Conservation (phyloP, 2,888 invertebrate species). For the Sericinus montela region DNA sequence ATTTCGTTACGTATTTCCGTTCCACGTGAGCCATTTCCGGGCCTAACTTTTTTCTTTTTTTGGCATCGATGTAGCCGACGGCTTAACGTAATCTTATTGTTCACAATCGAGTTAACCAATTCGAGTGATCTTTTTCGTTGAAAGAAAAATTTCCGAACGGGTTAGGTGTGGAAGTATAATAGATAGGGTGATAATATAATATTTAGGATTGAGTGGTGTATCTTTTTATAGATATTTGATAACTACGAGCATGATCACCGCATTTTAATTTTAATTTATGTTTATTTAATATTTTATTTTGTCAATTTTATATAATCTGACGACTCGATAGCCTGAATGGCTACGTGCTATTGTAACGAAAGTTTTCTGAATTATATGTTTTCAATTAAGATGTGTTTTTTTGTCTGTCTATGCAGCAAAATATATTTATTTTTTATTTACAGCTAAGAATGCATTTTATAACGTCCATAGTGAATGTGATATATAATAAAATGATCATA, state of each 20-base stretch:
- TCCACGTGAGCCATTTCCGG: constrained; percentile 2
- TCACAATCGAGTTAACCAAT: constrained; percentile 18
- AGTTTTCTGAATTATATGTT: no score
- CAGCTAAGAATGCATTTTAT: no score
- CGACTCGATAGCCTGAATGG: no score
- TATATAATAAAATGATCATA: no score
- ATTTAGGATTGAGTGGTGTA: background rate
- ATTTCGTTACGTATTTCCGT: constrained; percentile 8
- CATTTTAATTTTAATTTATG: no score
- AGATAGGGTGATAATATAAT: background rate
- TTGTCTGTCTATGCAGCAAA: no score
- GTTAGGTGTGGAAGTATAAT: background rate
- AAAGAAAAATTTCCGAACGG: background rate
- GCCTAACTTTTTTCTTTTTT: constrained; percentile 14
- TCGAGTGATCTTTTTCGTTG: constrained; percentile 8
- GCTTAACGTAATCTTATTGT: constrained; percentile 17
- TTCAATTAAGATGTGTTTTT: no score
- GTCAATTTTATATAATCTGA: no score
- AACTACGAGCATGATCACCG: background rate
- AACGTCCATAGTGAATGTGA: no score
- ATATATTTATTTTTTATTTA: no score
- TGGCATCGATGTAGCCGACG: constrained; percentile 14
- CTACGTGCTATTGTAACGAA: no score
- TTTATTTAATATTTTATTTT: no score
- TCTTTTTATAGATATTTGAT: background rate